Evolutionary conservation across 2,888 invertebrate species (phyloP).

Genomic region (Mystacides longicornis): DNA sequence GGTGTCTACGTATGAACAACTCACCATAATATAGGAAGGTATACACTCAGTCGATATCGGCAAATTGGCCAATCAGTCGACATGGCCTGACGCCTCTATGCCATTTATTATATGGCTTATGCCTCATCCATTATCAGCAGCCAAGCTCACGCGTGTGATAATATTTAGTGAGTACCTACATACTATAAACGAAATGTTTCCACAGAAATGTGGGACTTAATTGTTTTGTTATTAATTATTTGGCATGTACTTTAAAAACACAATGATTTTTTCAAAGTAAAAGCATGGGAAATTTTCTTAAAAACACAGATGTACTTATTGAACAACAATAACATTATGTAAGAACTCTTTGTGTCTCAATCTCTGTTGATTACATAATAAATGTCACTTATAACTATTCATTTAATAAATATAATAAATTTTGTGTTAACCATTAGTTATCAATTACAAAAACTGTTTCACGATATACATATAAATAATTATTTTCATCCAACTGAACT

Average conservation of each 20-base stretch:
- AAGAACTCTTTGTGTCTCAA: no score
- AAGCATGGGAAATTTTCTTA: background rate
- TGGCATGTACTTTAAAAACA: no score
- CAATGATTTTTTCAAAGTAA: background rate
- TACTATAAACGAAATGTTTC: background rate
- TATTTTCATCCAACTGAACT: no score
- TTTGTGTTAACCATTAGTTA: no score
- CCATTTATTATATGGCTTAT: constrained; percentile 1
- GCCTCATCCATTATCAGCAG: background rate
- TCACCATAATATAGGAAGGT: no score
- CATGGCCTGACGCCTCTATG: background rate
- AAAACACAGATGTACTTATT: background rate
- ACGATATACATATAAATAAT: no score
- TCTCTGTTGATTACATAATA: no score
- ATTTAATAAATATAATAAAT: no score
- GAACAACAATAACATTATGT: background rate
- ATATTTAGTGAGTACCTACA: background rate
- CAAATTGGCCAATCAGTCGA: constrained; percentile 1
- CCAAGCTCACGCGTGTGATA: background rate
- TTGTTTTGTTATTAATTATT: background rate
- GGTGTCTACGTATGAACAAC: background rate
- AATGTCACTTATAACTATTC: no score
- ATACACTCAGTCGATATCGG: background rate
- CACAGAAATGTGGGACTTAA: background rate
- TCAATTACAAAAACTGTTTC: no score